phyloP scores from a whole-genome alignment of 2,888 invertebrate genomes.

The Cheiracanthium punctorium region DNA sequence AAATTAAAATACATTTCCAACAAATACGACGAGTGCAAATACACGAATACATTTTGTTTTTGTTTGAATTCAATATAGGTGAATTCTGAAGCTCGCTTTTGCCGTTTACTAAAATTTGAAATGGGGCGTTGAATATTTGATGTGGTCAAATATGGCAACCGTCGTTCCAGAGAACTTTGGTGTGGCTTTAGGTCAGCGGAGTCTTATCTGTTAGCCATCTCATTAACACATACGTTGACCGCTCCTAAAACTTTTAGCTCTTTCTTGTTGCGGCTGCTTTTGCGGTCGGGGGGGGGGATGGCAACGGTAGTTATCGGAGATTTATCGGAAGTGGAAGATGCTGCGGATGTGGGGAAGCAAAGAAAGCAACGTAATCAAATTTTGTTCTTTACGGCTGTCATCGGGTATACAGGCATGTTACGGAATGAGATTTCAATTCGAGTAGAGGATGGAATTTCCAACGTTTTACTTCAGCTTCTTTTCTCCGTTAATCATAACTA shows the following conservation, averaged over 20 bases:
- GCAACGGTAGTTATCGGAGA: constrained; percentile 58
- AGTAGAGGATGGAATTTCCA: background rate
- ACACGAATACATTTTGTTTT: too few species aligned
- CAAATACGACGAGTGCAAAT: too few species aligned
- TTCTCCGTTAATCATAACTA: background rate
- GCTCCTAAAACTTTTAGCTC: constrained; percentile 68
- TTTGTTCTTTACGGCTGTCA: constrained; percentile 44
- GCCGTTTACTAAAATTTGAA: too few species aligned
- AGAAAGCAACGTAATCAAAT: constrained; percentile 35
- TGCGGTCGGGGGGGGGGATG: constrained; percentile 50
- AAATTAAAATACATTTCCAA: too few species aligned
- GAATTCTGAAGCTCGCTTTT: too few species aligned
- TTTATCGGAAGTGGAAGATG: constrained; percentile 52
- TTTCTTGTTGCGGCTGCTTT: constrained; percentile 60
- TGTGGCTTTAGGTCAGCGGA: constrained; percentile 46
- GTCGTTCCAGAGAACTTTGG: background rate
- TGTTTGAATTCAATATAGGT: too few species aligned
- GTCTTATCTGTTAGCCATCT: constrained; percentile 68
- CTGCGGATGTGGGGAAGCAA: constrained; percentile 14
- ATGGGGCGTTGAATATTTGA: too few species aligned
- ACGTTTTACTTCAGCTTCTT: background rate
- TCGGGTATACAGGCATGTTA: constrained; percentile 2
- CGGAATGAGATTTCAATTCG: constrained; percentile 1
- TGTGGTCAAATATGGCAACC: constrained; percentile 42
- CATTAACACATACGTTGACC: constrained; percentile 68